A percentile compares a stretch with the other conserved stretches of the same genome.
These are phyloP conservation scores for Blastobasis adustella DNA, from an alignment of 2,888 invertebrate species.

Conservation along the genomic window DNA sequence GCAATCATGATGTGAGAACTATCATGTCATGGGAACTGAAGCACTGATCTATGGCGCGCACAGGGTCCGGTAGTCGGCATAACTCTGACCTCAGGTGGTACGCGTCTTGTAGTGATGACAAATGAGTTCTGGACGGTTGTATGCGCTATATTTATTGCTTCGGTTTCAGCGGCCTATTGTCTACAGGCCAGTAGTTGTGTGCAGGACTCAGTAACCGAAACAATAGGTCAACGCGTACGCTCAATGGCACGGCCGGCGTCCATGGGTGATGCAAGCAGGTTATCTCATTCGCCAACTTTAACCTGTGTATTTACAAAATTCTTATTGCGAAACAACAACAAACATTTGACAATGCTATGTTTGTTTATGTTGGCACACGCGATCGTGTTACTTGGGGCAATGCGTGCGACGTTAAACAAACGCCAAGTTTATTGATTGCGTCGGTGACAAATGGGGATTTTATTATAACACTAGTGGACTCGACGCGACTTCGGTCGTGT, in stretches of 20 bases:
- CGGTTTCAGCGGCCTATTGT: conserved; percentile 15
- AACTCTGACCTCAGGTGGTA: conserved; percentile 23
- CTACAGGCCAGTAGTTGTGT: conserved; percentile 10
- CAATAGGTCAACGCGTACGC: conserved; percentile 19
- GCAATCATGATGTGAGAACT: too few species aligned
- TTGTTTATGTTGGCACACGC: conserved; percentile 16
- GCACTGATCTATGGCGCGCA: too few species aligned
- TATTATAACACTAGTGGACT: too few species aligned
- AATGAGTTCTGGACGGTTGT: conserved; percentile 29
- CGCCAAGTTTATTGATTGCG: too few species aligned
- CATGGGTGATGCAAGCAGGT: conserved; percentile 15
- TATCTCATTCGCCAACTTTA: conserved; percentile 26
- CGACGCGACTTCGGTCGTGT: too few species aligned
- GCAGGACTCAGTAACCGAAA: conserved; percentile 13
- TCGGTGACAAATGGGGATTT: too few species aligned
- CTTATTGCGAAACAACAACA: conserved; percentile 29
- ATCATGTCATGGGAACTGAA: too few species aligned
- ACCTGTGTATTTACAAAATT: conserved; percentile 37
- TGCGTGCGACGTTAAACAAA: not conserved
- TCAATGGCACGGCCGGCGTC: conserved; percentile 18
- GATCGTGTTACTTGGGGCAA: not conserved
- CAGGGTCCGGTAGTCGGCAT: not conserved
- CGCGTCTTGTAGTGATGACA: conserved; percentile 23
- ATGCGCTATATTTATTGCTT: conserved; percentile 27
- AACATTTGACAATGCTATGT: conserved; percentile 13